A percentile compares a stretch with the other conserved stretches of the same genome.
phyloP scores from a whole-genome alignment of 2,113 vertebrate species.

The Setophaga petechia region DNA sequence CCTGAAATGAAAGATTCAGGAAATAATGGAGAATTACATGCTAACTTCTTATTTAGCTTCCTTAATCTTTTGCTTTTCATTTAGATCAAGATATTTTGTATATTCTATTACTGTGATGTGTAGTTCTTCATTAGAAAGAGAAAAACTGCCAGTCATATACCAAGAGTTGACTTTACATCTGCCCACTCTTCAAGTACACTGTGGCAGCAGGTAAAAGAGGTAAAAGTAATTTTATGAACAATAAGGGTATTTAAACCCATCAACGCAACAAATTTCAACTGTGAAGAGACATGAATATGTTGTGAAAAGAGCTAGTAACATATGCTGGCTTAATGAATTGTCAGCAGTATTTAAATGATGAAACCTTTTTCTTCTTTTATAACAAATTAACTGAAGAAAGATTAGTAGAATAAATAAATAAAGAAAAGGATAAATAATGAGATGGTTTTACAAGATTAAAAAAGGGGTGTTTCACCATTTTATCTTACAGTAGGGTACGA shows the following conservation, averaged over 20 bases:
- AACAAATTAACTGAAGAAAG: background rate
- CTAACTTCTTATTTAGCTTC: background rate
- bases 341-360: background rate
- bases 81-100: background rate
- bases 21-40: background rate
- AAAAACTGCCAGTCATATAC: background rate
- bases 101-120: background rate
- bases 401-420: background rate
- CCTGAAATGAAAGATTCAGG: background rate
- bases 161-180: background rate
- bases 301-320: background rate
- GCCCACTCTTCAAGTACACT: background rate
- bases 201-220: background rate
- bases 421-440: background rate
- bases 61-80: slow-evolving; percentile 1
- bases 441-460: background rate
- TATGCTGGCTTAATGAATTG: background rate
- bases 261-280: background rate
- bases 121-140: background rate
- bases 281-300: background rate
- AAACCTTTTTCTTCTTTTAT: background rate
- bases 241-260: background rate
- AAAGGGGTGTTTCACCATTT: background rate
- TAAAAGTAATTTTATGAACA: background rate
- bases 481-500: background rate